Evolutionary conservation across 2,888 invertebrate genomes (phyloP), one percentile per base, ranked within the genome.

Genomic region (Arrhopalites spinosus): DNA sequence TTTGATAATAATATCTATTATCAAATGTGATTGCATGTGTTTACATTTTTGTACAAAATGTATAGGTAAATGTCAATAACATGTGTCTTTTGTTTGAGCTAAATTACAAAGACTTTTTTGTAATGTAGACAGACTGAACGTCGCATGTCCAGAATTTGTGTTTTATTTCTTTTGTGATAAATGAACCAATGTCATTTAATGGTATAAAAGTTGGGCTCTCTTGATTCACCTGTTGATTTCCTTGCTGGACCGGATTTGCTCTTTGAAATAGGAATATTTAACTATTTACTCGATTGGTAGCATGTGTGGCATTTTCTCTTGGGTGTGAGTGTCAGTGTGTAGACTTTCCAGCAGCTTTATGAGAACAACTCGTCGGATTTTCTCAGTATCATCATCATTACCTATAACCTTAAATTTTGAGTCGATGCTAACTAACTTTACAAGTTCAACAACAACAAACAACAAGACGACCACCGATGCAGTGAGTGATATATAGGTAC

Each of bases 201-300:
- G 27, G 59, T 27, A 27, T 23, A 13, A 59, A 23, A 25, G 13
- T 59, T 59, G 13, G 25, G 23, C 59, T 59, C 59, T 25, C 23
- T 59, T 27, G 20, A 13, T 27, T 25, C 59, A 7, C 63, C 20
- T 36, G 29, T 64, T 64, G 63, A 30, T 63, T 30, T 64, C 64
- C 64, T 67, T 25, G 45, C 43, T 67, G 36, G 25, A 25, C 66
- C 43, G 66, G 66, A 36, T 67, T 67, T 67, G 15, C 45, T 43
- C 8, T 20, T 3, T 13, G 66, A 67, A 67, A 67, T 67, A 20
- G 20, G 17, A 67, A 67, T 45, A 43, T 67, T 67, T 67, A 36
- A 67, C 15, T 67, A 23, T 23, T 59, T 27, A n/a, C n/a, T n/a
- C n/a, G n/a, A n/a, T 23, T 59, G 25, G 27, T 59, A 25, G 59